phyloP scores from a whole-genome alignment of 2,113 vertebrate species.

The Sinosuthora webbiana region DNA sequence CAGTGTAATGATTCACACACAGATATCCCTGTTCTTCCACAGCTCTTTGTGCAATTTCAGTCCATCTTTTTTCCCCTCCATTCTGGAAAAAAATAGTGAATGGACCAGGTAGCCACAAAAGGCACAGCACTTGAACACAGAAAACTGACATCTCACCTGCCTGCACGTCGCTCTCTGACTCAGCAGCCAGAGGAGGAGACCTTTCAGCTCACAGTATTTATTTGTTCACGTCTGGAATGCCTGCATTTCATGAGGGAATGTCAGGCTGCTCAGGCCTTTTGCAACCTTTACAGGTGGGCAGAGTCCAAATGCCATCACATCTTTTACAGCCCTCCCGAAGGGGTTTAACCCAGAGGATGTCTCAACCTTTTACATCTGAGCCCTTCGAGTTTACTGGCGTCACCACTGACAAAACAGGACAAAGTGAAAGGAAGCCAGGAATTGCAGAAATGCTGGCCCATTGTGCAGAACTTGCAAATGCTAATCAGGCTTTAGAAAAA shows the following conservation, averaged over 20 bases:
- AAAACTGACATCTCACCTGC: neutral
- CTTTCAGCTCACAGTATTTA: neutral
- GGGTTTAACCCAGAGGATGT: neutral
- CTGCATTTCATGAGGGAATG: neutral
- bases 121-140: neutral
- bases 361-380: neutral
- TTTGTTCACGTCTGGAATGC: neutral
- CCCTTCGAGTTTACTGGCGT: accelerated
- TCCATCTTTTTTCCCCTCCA: neutral
- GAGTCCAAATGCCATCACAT: neutral
- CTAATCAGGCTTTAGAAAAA: constrained; percentile 16
- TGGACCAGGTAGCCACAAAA: neutral
- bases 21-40: neutral
- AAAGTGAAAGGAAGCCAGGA: neutral
- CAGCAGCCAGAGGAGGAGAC: neutral
- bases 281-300: neutral
- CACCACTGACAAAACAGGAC: neutral
- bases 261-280: neutral
- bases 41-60: neutral
- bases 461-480: neutral
- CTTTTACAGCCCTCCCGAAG: neutral
- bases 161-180: neutral
- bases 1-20: neutral
- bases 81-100: neutral
- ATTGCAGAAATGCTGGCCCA: neutral